A percentile compares a stretch with the other conserved stretches of the same genome.
These are phyloP conservation scores for Cabera pusaria DNA, from an alignment of 2,888 invertebrate genomes.

Conservation along the genomic window DNA sequence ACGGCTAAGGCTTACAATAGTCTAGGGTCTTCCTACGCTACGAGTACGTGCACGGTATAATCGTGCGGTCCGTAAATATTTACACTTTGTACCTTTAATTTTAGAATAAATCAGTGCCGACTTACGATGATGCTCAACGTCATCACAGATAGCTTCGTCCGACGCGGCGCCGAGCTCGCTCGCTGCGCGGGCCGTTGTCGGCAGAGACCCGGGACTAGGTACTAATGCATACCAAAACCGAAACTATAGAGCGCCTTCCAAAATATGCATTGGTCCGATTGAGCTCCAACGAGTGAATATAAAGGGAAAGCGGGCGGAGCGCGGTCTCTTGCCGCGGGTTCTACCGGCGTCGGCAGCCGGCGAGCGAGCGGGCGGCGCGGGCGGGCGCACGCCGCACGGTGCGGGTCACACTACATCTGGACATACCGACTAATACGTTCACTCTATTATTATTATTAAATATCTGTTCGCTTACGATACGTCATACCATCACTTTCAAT, in stretches of 20 bases:
- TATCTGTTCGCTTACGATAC: slow-evolving; percentile 12
- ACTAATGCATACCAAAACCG: too few relatives aligned
- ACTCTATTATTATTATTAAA: slow-evolving; percentile 1
- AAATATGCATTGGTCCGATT: slow-evolving; percentile 11
- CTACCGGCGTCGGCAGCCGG: too few relatives aligned
- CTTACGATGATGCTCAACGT: slow-evolving; percentile 13
- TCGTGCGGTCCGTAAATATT: slow-evolving; percentile 10
- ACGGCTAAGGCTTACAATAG: too few relatives aligned
- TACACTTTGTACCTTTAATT: slow-evolving; percentile 27
- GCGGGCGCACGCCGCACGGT: background rate
- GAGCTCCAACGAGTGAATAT: slow-evolving; percentile 5
- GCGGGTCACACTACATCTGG: background rate
- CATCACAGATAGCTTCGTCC: slow-evolving; percentile 9
- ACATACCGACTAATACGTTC: slow-evolving; percentile 5
- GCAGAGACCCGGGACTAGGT: background rate
- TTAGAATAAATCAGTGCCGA: slow-evolving; percentile 31
- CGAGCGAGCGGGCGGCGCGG: background rate
- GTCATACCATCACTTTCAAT: slow-evolving; percentile 9
- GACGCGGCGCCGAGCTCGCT: slow-evolving; percentile 4
- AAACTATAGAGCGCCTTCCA: slow-evolving; percentile 1
- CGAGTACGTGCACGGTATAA: slow-evolving; percentile 14
- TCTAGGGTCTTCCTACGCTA: slow-evolving; percentile 8
- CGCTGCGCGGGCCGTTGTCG: background rate
- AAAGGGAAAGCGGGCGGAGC: background rate
- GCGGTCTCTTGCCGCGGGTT: too few relatives aligned